A percentile compares a stretch with the other conserved stretches of the same genome.
Evolutionary conservation across 37 sponge, comb jelly and placozoan species (phyloP).

Genomic region (Trichoplax adhaerens): DNA sequence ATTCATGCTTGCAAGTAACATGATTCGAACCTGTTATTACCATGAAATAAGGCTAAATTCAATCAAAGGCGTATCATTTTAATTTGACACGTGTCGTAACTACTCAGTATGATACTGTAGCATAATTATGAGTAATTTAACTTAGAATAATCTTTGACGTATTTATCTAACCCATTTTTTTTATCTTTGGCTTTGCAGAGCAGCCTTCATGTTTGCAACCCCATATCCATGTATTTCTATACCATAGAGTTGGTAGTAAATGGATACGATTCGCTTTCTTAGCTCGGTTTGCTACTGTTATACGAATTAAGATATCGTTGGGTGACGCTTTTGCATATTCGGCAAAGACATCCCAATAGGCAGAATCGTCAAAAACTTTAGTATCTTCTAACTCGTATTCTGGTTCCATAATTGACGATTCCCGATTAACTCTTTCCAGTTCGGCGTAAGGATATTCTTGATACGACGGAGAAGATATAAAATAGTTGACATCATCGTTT

Average conservation of each 20-base stretch:
- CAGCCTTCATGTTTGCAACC: slow-evolving; percentile 90
- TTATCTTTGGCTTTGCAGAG: slow-evolving; percentile 55
- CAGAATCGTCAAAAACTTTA: slow-evolving; percentile 54
- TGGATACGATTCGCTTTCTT: slow-evolving; percentile 40
- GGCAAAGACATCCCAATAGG: slow-evolving; percentile 81
- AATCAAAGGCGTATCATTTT: too few species aligned
- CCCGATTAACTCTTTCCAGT: slow-evolving; percentile 58
- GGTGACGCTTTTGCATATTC: slow-evolving; percentile 70
- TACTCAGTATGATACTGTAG: too few species aligned
- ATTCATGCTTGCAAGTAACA: slow-evolving; percentile 45
- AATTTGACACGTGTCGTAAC: too few species aligned
- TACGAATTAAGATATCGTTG: slow-evolving; percentile 49
- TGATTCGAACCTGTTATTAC: too few species aligned
- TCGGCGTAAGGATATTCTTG: slow-evolving; percentile 58
- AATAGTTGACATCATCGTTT: too few species aligned
- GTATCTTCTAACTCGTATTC: slow-evolving; percentile 76
- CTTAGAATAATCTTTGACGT: too few species aligned
- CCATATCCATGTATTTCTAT: slow-evolving; percentile 94
- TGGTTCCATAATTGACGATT: slow-evolving; percentile 26
- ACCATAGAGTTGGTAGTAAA: slow-evolving; percentile 90
- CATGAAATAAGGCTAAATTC: too few species aligned
- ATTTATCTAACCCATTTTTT: slow-evolving; percentile 13
- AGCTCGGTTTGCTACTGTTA: slow-evolving; percentile 61
- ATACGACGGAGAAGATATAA: neutral
- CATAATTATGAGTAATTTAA: too few species aligned